These are phyloP conservation scores for Gulo gulo DNA, from an alignment of 2,113 vertebrate genomes.

Conservation along the genomic window DNA sequence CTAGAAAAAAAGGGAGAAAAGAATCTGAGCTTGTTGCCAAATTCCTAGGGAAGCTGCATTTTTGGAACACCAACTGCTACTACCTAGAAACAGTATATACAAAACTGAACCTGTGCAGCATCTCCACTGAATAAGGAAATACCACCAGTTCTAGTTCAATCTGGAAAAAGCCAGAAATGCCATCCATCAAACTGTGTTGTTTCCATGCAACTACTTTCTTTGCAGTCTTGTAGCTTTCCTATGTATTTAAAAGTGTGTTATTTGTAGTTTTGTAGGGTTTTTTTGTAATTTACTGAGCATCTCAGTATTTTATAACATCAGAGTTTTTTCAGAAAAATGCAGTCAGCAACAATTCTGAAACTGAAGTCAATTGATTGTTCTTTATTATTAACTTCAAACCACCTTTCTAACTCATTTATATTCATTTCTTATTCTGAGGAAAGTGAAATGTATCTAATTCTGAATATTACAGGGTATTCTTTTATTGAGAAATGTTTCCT, in stretches of 20 bases:
- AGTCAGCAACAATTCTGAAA: constrained; percentile 11
- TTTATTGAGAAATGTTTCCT: constrained; percentile 30
- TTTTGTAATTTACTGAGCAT: neutral
- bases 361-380: neutral
- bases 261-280: neutral
- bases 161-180: neutral
- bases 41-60: neutral
- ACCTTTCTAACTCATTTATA: neutral
- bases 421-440: neutral
- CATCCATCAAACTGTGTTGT: neutral
- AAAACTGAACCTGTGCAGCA: neutral
- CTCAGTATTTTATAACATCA: neutral
- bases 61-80: neutral
- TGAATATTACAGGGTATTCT: neutral
- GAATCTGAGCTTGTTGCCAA: neutral
- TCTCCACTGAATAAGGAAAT: neutral
- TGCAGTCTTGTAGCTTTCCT: neutral
- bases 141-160: neutral
- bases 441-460: constrained; percentile 6
- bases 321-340: neutral
- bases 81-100: neutral
- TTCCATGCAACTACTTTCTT: neutral
- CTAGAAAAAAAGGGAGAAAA: neutral
- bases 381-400: neutral
- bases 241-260: neutral